Conservation (phyloP, 2,797 vertebrate species). For the Crenichthys baileyi region DNA sequence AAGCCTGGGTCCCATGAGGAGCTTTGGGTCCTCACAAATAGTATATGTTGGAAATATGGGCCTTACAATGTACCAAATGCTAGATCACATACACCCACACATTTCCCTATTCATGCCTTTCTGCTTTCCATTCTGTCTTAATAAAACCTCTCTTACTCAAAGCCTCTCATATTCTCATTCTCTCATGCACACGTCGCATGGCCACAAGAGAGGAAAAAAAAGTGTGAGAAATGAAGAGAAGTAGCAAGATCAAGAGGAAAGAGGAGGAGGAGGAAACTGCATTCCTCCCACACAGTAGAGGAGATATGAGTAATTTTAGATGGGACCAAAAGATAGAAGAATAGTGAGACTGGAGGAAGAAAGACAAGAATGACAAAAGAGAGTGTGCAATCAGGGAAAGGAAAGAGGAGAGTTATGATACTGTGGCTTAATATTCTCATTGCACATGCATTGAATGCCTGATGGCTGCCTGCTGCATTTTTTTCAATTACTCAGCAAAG, state of each 20-base stretch:
- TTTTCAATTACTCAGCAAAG: conserved; percentile 44
- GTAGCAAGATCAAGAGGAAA: conserved; percentile 17
- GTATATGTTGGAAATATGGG: too few species aligned
- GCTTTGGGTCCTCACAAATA: too few species aligned
- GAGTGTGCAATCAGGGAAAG: neutral
- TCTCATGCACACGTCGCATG: conserved; percentile 23
- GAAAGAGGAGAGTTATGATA: conserved; percentile 46
- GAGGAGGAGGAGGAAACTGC: conserved; percentile 33
- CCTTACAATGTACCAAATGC: too few species aligned
- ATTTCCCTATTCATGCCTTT: conserved; percentile 31
- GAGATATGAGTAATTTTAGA: conserved; percentile 53
- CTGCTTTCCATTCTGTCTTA: conserved; percentile 28
- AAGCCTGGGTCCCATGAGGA: too few species aligned
- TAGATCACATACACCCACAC: neutral
- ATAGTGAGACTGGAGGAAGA: conserved; percentile 1
- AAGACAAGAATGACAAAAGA: neutral
- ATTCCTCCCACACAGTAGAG: conserved; percentile 52
- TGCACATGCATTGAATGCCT: conserved; percentile 39
- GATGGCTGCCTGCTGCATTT: conserved; percentile 42
- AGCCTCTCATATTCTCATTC: conserved; percentile 10
- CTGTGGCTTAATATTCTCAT: conserved; percentile 60
- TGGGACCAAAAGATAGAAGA: conserved; percentile 27
- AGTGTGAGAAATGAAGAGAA: conserved; percentile 36
- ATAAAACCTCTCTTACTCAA: conserved; percentile 20
- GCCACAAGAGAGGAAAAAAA: conserved; percentile 42